Evolutionary conservation across 2,888 invertebrate species (phyloP).

Genomic region (Apamea anceps): DNA sequence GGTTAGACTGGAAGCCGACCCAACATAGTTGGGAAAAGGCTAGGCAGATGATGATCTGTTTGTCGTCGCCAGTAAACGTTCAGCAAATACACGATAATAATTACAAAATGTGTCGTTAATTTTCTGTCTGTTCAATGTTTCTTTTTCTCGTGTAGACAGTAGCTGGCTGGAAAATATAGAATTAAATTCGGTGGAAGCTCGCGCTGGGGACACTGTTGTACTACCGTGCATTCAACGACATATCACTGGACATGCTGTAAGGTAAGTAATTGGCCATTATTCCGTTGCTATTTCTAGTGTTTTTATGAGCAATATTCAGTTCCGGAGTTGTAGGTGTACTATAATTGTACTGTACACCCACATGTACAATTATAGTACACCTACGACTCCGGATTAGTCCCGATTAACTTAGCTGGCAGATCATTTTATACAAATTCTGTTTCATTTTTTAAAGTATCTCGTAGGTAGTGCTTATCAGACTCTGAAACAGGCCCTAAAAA

Average conservation of each 20-base stretch:
- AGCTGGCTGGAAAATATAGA: conserved; percentile 87
- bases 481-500: not conserved
- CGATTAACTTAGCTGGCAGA: not conserved
- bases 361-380: too few relatives aligned
- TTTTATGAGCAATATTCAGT: not conserved
- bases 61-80: not conserved
- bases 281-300: not conserved
- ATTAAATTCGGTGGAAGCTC: conserved; percentile 84
- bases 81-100: not conserved
- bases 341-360: not conserved
- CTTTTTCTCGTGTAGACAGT: conserved; percentile 77
- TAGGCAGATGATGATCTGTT: not conserved
- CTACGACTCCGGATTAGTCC: not conserved
- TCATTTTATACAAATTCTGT: not conserved
- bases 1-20: too few relatives aligned
- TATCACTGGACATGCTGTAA: conserved; percentile 80
- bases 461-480: not conserved
- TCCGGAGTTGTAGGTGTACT: not conserved
- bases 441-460: not conserved
- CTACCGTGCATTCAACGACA: conserved; percentile 85
- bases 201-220: conserved; percentile 81
- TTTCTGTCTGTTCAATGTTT: not conserved
- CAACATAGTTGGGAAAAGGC: too few relatives aligned
- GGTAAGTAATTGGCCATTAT: conserved; percentile 73
- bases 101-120: conserved; percentile 10